These are phyloP conservation scores for Microcebus murinus DNA, from an alignment of 2,113 vertebrate genomes.

Conservation along the genomic window DNA sequence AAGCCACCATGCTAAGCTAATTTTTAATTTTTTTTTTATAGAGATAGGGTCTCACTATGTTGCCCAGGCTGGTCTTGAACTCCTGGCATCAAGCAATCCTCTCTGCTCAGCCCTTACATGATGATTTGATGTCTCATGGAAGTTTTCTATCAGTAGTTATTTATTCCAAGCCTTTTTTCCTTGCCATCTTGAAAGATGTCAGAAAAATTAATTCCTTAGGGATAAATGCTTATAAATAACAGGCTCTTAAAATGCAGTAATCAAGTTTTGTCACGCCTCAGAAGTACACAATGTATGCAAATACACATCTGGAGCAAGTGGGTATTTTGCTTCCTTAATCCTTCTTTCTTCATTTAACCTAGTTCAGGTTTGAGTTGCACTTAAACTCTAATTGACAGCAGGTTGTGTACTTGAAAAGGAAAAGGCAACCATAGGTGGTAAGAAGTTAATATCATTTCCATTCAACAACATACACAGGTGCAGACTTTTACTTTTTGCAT, in stretches of 20 bases:
- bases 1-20: no score
- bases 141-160: not conserved
- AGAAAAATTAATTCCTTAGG: not conserved
- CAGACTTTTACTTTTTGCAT: not conserved
- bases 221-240: not conserved
- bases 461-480: not conserved
- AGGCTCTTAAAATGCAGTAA: not conserved
- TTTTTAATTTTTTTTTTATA: no score
- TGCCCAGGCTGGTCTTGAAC: no score
- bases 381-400: not conserved
- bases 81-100: no score
- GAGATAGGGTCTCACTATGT: no score
- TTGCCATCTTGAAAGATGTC: not conserved
- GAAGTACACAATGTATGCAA: not conserved
- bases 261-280: not conserved
- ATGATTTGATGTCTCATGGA: not conserved
- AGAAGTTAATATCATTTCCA: not conserved
- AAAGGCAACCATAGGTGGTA: not conserved
- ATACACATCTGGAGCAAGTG: not conserved
- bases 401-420: not conserved
- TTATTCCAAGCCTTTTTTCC: not conserved
- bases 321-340: not conserved
- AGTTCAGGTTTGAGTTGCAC: not conserved
- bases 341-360: conserved; percentile 5
- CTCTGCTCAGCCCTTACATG: no score